Evolutionary conservation across 2,888 invertebrate genomes (phyloP), one percentile per base, ranked within the genome.

Genomic region (Hirtodrosophila histrioides): DNA sequence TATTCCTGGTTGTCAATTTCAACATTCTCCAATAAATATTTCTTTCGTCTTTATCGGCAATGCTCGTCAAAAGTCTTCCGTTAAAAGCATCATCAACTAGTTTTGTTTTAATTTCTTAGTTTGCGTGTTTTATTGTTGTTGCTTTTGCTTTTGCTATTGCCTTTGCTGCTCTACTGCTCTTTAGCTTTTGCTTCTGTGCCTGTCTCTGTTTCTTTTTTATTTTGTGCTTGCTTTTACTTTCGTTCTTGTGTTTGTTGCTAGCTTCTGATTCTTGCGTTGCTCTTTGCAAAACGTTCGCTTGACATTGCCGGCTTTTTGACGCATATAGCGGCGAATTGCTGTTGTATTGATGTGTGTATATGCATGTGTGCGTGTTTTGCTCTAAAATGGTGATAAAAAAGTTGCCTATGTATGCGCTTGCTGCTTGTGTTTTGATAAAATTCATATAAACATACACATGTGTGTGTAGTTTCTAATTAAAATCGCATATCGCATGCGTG

Each of bases 221-320:
- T 27, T 27, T 27, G 27, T 6, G 27, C 27, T 27, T 65, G 82
- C 81, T 88, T 86, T 85, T 84, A 84, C 86, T 88, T 88, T 86
- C 87, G 66, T 80, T 86, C 46, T 65, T 54, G 57, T 53, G 66
- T 58, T 68, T 76, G 69, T 61, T 67, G 67, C 62, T 73, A 50
- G 60, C 54, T 72, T 58, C 40, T 49, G 57, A 66, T 54, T 77
- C 61, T 62, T 48, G 31, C 43, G 36, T 63, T 62, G 43, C 64
- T 54, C 70, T 74, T 68, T 62, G 35, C 58, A 33, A 41, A 43
- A 10, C 57, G 41, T 63, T 72, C 70, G 71, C 60, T 58, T 58
- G 56, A 51, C 78, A 60, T 73, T 75, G 78, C 75, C 75, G 75
- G 75, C 75, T 75, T 75, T 75, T 75, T 69, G 44, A 77, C 74